Evolutionary conservation across 2,888 invertebrate genomes (phyloP).

Genomic region (Seira sanloemensis): DNA sequence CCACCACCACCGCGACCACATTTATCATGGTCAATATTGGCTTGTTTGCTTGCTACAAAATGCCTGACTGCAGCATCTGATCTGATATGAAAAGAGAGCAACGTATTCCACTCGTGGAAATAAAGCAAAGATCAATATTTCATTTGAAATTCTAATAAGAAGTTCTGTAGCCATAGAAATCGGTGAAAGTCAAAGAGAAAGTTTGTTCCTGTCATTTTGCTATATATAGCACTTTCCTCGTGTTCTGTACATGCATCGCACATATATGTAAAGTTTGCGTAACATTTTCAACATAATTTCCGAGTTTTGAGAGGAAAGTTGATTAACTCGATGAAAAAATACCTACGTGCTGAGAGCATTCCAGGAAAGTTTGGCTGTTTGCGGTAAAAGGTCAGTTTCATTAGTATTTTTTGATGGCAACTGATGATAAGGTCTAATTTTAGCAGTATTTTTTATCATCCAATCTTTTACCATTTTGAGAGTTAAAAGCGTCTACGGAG

Average conservation of each 20-base stretch:
- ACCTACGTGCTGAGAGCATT: no score
- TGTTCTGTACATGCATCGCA: no score
- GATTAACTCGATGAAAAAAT: no score
- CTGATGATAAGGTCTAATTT: not conserved
- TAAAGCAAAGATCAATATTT: conserved; percentile 57
- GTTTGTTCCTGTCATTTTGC: not conserved
- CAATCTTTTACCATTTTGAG: not conserved
- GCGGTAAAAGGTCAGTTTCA: not conserved
- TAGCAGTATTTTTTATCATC: not conserved
- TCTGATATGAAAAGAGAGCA: conserved; percentile 5
- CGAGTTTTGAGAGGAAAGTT: no score
- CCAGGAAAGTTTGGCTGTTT: no score
- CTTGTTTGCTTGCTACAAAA: no score
- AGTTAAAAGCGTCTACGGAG: not conserved
- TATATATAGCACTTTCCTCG: no score
- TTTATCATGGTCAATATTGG: no score
- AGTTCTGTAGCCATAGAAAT: not conserved
- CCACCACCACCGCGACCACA: no score
- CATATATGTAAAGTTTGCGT: no score
- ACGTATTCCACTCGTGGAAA: conserved; percentile 44
- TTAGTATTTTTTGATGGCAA: not conserved
- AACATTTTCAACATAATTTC: no score
- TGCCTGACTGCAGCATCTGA: conserved; percentile 44
- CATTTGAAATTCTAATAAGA: conserved; percentile 64
- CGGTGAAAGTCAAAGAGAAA: not conserved